These are phyloP conservation scores for Peromyscus nudipes DNA, from an alignment of 2,797 vertebrate species.

Conservation along the genomic window DNA sequence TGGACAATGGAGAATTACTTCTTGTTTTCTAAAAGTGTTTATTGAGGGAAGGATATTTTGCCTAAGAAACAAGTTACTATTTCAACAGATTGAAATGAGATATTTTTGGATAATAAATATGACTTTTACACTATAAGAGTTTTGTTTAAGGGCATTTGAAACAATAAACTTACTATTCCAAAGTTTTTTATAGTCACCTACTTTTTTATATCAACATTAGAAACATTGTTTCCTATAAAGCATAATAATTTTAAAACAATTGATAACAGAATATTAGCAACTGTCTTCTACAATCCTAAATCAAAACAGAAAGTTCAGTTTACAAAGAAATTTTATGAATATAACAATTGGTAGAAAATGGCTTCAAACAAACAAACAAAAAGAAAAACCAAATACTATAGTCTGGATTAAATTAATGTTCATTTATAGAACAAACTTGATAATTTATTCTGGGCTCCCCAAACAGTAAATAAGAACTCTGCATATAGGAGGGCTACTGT, in stretches of 20 bases:
- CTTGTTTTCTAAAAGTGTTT: not conserved
- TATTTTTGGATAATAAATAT: slow-evolving; percentile 56
- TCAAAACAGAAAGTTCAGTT: slow-evolving; percentile 34
- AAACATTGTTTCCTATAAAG: slow-evolving; percentile 58
- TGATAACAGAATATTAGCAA: slow-evolving; percentile 73
- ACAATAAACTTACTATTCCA: slow-evolving; percentile 53
- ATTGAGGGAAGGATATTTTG: not conserved
- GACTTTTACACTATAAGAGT: not conserved
- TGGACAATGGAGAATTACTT: not conserved
- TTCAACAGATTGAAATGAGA: slow-evolving; percentile 54
- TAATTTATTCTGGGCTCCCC: slow-evolving; percentile 28
- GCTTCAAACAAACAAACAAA: not conserved
- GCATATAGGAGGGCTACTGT: not conserved
- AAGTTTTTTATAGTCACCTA: not conserved
- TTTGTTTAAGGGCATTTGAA: not conserved
- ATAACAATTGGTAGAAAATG: slow-evolving; percentile 71
- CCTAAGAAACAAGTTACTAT: slow-evolving; percentile 1
- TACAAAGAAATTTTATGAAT: slow-evolving; percentile 64
- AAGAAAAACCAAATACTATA: not conserved
- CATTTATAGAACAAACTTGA: slow-evolving; percentile 47
- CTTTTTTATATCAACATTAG: slow-evolving; percentile 58
- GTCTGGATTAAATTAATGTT: not conserved
- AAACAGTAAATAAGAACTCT: slow-evolving; percentile 9
- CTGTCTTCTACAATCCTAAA: slow-evolving; percentile 58
- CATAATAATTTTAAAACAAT: slow-evolving; percentile 74